These are phyloP conservation scores for Eugnorisma glareosa DNA, from an alignment of 2,888 invertebrate species.

Conservation along the genomic window DNA sequence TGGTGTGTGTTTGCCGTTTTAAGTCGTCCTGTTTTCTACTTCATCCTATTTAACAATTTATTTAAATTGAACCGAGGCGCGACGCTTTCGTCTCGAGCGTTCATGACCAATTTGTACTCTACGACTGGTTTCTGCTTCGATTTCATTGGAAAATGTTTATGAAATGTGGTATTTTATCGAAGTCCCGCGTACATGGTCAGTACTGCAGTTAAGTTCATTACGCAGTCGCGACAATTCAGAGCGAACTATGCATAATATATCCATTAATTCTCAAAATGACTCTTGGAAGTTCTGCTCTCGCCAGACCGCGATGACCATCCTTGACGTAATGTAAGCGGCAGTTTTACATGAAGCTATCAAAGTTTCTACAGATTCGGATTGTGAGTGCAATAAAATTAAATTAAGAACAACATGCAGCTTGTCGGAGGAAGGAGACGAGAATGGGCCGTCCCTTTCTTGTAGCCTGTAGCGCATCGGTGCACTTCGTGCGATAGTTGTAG, in stretches of 20 bases:
- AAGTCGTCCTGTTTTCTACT: conserved; percentile 64
- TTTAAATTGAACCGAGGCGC: conserved; percentile 40
- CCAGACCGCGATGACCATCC: conserved; percentile 83
- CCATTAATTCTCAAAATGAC: conserved; percentile 89
- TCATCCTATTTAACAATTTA: conserved; percentile 54
- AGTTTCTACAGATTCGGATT: conserved; percentile 66
- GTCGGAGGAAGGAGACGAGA: conserved; percentile 39
- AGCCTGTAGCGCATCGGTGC: conserved; percentile 61
- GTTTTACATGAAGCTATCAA: conserved; percentile 80
- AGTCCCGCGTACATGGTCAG: conserved; percentile 77
- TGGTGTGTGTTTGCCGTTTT: conserved; percentile 61
- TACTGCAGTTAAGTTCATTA: conserved; percentile 82
- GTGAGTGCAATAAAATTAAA: conserved; percentile 63
- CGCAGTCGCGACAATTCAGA: conserved; percentile 86
- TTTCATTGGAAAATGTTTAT: conserved; percentile 73
- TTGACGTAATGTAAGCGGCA: conserved; percentile 80
- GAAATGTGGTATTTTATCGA: conserved; percentile 78
- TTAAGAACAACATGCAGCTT: conserved; percentile 32
- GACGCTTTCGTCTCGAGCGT: conserved; percentile 45
- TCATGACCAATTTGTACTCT: conserved; percentile 60
- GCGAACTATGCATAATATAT: conserved; percentile 88
- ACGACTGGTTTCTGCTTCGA: conserved; percentile 52
- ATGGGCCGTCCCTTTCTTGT: conserved; percentile 52
- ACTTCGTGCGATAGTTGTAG: conserved; percentile 56
- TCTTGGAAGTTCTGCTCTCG: conserved; percentile 85